phyloP scores from a whole-genome alignment of 2,888 invertebrate species.

The Caenorhabditis parvicauda region DNA sequence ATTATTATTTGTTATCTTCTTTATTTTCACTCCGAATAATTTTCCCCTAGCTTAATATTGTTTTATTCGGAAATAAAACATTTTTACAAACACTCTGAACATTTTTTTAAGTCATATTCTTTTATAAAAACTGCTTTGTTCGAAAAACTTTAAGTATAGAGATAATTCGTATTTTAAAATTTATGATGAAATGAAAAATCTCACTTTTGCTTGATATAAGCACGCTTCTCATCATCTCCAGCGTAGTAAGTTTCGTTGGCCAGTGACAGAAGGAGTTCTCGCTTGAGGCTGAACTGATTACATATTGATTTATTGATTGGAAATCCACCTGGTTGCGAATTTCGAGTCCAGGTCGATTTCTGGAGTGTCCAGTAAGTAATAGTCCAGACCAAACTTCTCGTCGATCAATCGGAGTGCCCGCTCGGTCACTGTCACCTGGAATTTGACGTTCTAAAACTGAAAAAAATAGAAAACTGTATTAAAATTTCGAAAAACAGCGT shows the following conservation, averaged over 20 bases:
- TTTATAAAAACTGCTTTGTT: too few relatives aligned
- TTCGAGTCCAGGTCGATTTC: conserved; percentile 86
- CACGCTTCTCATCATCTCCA: conserved; percentile 46
- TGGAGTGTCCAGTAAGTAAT: conserved; percentile 84
- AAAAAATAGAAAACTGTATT: too few relatives aligned
- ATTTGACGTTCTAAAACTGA: background rate
- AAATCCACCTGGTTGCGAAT: conserved; percentile 69
- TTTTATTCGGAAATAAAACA: too few relatives aligned
- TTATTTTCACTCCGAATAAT: too few relatives aligned
- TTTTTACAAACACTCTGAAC: too few relatives aligned
- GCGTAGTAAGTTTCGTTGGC: conserved; percentile 63
- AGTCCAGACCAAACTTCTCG: conserved; percentile 86
- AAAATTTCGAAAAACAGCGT: background rate
- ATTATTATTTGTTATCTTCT: too few relatives aligned
- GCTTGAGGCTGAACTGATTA: conserved; percentile 73
- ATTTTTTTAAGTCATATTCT: too few relatives aligned
- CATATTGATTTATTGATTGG: background rate
- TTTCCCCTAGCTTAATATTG: too few relatives aligned
- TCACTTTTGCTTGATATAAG: conserved; percentile 50
- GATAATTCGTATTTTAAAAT: background rate
- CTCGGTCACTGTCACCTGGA: conserved; percentile 75
- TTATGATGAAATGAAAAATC: background rate
- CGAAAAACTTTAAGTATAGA: too few relatives aligned
- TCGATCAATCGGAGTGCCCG: conserved; percentile 82
- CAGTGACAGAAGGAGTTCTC: conserved; percentile 76